Evolutionary conservation across 2,113 vertebrate genomes (phyloP).

Genomic region (Mastomys coucha): DNA sequence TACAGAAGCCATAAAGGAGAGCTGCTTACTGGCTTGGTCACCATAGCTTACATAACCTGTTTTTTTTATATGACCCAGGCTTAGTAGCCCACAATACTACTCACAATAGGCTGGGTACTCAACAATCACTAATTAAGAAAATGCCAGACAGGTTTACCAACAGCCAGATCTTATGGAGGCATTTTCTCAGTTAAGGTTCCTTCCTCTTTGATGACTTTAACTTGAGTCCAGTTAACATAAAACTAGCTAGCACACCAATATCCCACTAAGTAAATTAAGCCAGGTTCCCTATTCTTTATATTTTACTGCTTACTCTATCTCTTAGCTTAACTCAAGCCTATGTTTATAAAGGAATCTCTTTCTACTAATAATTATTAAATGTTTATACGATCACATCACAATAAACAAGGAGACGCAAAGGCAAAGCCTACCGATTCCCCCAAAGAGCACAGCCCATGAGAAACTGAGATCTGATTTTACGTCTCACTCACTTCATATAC

Average conservation of each 20-base stretch:
- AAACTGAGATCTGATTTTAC: not conserved
- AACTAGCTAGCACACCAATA: not conserved
- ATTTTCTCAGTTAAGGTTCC: not conserved
- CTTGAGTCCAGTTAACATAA: not conserved
- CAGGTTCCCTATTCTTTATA: not conserved
- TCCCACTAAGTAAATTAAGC: not conserved
- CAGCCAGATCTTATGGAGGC: not conserved
- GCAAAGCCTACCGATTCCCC: slow-evolving; percentile 31
- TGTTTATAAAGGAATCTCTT: not conserved
- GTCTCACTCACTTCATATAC: slow-evolving; percentile 2
- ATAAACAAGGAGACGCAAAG: not conserved
- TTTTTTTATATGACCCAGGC: not conserved
- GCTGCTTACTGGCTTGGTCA: not conserved
- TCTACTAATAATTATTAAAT: slow-evolving; percentile 41
- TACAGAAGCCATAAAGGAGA: not conserved
- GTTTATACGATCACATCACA: not conserved
- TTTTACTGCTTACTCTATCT: not conserved
- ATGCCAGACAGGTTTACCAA: not conserved
- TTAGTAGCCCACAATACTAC: not conserved
- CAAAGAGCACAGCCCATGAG: not conserved
- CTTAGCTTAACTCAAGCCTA: slow-evolving; percentile 7
- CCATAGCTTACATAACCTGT: not conserved
- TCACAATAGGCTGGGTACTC: not conserved
- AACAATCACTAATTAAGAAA: not conserved
- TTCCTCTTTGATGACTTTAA: not conserved